Evolutionary conservation across 2,888 invertebrate species (phyloP), one percentile per base, ranked within the genome.

Genomic region (Auanema sp.): DNA sequence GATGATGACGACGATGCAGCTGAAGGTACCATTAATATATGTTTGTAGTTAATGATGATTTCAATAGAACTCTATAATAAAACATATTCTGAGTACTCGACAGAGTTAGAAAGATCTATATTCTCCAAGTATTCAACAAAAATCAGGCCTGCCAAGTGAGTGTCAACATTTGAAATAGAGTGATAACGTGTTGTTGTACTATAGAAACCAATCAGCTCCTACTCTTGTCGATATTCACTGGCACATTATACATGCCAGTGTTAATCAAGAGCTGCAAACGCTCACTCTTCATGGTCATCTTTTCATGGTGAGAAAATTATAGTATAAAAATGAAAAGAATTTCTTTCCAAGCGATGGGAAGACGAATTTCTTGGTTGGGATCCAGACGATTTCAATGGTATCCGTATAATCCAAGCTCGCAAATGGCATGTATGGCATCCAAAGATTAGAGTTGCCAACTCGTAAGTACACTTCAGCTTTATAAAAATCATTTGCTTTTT

Each of bases 381-480:
- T 49, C 74, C 79, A 16, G 64, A 72, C 10, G 67, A 71, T 4
- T 82, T 68, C 70, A 78, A 77, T 63, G 77, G 79, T 8, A 71
- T 81, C n/a, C 64, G 75, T 14, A 68, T 62, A 23, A 76, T 77
- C 3, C 63, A 71, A 42, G 71, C 69, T 47, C 78, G 75, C 25
- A 76, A 76, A 61, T 82, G 79, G 80, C 70, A 78, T 44, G 65
- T 81, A 8, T 83, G 83, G 81, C 69, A 75, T 51, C 83, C 81
- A 40, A 76, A 76, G 23, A 52, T 83, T 8, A 59, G 70, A 24
- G 74, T 79, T 2, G 74, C 79, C 2, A 82, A 82, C 64, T 78
- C 75, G 79, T 80, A 40, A 21, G 50, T 14, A 2, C 24, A 21
- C 14, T n/a, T n/a, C n/a, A n/a, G n/a, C n/a, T 40, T 25, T 18